These are phyloP conservation scores for Glyptemys insculpta DNA, from an alignment of 2,797 vertebrate species.

Conservation along the genomic window DNA sequence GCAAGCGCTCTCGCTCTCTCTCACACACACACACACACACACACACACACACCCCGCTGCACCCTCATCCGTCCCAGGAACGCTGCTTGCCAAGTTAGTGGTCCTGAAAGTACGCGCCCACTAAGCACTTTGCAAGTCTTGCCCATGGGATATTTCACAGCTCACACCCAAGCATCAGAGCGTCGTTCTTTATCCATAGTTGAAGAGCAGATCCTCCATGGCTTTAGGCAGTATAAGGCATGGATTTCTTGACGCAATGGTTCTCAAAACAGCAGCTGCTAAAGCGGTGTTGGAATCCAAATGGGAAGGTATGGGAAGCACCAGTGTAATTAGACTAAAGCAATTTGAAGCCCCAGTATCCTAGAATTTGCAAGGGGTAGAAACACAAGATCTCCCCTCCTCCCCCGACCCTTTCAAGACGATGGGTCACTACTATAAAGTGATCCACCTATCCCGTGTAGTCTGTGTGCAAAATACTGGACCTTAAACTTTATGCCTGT, in stretches of 20 bases:
- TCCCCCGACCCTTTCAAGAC: neutral
- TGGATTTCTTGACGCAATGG: slow-evolving; percentile 58
- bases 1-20: neutral
- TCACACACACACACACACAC: neutral
- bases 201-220: slow-evolving; percentile 17
- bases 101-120: neutral
- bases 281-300: neutral
- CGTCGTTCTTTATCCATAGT: neutral
- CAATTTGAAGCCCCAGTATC: slow-evolving; percentile 1
- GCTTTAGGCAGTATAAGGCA: slow-evolving; percentile 45
- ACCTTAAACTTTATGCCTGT: slow-evolving; percentile 55
- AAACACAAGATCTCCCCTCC: neutral
- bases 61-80: neutral
- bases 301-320: slow-evolving; percentile 45
- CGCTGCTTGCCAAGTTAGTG: neutral
- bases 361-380: neutral
- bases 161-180: neutral
- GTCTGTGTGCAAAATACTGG: slow-evolving; percentile 28
- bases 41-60: neutral
- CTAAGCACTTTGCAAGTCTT: neutral
- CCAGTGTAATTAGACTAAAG: neutral
- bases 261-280: slow-evolving; percentile 54
- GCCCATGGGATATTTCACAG: neutral
- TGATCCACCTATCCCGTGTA: neutral
- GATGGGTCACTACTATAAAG: neutral